Conservation (phyloP, 2,888 invertebrate genomes). For the Lucinisca nassula region DNA sequence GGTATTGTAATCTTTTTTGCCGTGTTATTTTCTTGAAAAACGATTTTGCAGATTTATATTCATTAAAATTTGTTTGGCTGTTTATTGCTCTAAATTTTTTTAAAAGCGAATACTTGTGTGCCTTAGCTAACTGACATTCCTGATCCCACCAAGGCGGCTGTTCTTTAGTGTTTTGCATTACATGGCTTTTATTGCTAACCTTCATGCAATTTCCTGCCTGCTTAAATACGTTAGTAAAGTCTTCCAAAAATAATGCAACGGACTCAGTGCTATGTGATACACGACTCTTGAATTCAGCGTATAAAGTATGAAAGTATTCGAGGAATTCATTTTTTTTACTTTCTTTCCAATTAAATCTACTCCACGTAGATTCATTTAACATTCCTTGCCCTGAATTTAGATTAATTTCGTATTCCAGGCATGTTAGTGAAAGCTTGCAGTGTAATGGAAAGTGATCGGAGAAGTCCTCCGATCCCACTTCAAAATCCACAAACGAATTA, state of each 20-base stretch:
- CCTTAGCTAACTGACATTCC: not conserved
- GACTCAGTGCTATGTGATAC: too few relatives aligned
- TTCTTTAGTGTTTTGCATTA: not conserved
- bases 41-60: not conserved
- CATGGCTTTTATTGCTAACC: not conserved
- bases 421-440: not conserved
- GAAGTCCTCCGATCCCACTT: not conserved
- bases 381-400: too few relatives aligned
- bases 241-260: not conserved
- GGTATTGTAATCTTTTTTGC: not conserved
- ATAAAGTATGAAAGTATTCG: not conserved
- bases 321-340: not conserved
- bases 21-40: not conserved
- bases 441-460: conserved; percentile 34
- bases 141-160: not conserved
- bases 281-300: not conserved
- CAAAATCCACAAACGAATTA: conserved; percentile 10
- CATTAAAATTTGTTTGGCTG: not conserved
- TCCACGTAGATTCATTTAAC: not conserved
- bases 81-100: not conserved
- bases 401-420: too few relatives aligned
- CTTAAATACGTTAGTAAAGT: not conserved
- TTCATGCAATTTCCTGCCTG: not conserved
- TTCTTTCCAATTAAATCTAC: not conserved
- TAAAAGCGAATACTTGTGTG: not conserved